Percentiles rank a stretch among this genome's conserved stretches.
Conservation (phyloP, 2,113 vertebrate genomes). For the Octodon degus region DNA sequence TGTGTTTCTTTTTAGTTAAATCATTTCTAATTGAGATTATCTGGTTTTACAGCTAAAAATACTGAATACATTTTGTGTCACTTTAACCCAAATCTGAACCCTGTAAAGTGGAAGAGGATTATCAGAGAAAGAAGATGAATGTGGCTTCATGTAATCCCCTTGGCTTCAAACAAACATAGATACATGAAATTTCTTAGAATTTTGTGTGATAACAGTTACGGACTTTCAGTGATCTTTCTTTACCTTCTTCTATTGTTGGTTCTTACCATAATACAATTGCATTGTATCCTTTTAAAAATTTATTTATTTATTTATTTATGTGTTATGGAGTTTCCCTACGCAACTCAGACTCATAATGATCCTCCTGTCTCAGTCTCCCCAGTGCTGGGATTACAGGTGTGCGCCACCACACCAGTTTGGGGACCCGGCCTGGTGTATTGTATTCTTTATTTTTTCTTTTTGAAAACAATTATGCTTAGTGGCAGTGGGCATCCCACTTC, state of each 20-base stretch:
- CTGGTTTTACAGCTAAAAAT: neutral
- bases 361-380: too few relatives aligned
- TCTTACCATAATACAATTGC: neutral
- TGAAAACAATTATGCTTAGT: neutral
- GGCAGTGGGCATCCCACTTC: neutral
- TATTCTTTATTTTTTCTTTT: neutral
- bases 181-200: neutral
- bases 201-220: neutral
- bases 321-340: too few relatives aligned
- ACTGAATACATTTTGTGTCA: neutral
- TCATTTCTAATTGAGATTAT: constrained; percentile 7
- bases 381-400: too few relatives aligned
- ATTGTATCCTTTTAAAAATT: neutral
- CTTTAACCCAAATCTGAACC: neutral
- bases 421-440: neutral
- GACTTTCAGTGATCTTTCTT: neutral
- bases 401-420: too few relatives aligned
- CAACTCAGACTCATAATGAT: too few relatives aligned
- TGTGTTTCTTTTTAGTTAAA: neutral
- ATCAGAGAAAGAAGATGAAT: neutral
- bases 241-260: neutral
- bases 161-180: neutral
- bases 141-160: neutral
- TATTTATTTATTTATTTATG: too few relatives aligned
- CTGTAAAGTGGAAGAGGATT: neutral